These are phyloP conservation scores for Dendrophyllia cribrosa DNA, from an alignment of 64 coral and sea anemone genomes.

Conservation along the genomic window DNA sequence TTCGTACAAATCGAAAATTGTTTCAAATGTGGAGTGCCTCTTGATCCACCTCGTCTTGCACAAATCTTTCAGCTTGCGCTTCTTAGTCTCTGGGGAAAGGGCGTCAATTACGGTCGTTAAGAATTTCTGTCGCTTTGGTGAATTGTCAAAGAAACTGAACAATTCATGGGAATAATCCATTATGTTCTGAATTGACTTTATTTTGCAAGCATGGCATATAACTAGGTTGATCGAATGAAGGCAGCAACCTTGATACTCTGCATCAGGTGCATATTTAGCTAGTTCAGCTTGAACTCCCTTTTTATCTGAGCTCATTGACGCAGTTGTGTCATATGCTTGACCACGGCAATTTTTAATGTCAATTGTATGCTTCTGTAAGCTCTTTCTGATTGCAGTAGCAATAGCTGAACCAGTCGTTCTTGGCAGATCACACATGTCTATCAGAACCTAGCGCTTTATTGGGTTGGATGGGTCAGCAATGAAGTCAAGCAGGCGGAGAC, in stretches of 20 bases:
- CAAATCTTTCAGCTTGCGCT: constrained; percentile 60
- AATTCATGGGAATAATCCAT: constrained; percentile 60
- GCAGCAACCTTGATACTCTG: constrained; percentile 55
- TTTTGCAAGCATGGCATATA: constrained; percentile 59
- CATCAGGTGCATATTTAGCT: constrained; percentile 43
- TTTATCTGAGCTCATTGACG: constrained; percentile 54
- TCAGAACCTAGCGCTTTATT: constrained; percentile 24
- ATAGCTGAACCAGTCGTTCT: constrained; percentile 57
- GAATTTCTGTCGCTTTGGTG: constrained; percentile 51
- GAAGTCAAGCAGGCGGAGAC: constrained; percentile 13
- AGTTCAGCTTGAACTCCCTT: constrained; percentile 51
- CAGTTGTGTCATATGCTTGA: constrained; percentile 68
- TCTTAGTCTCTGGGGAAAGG: constrained; percentile 41
- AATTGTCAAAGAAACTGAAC: constrained; percentile 57
- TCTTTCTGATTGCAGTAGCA: constrained; percentile 55
- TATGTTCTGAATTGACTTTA: constrained; percentile 17
- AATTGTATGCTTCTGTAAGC: constrained; percentile 55
- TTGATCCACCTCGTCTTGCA: constrained; percentile 28
- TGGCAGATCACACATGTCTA: constrained; percentile 44
- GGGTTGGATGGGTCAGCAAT: constrained; percentile 37
- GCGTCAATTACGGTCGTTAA: constrained; percentile 53
- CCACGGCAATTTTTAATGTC: constrained; percentile 45
- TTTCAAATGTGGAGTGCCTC: constrained; percentile 21
- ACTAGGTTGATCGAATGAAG: constrained; percentile 54
- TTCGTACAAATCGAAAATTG: not conserved